These are phyloP conservation scores for Limanda limanda DNA, from an alignment of 2,113 vertebrate species.

Conservation along the genomic window DNA sequence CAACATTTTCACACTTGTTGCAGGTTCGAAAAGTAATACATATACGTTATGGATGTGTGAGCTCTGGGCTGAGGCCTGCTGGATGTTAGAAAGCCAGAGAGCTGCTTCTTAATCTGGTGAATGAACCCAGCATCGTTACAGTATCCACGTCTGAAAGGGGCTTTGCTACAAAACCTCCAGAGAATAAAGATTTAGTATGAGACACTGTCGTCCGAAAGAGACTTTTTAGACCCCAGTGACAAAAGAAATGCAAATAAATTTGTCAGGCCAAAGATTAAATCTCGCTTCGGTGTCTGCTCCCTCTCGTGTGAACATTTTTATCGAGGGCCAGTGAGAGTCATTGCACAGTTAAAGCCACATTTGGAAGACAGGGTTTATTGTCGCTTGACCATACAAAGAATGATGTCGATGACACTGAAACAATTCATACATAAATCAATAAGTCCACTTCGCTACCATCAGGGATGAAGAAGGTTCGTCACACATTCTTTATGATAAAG, in stretches of 20 bases:
- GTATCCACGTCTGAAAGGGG: background rate
- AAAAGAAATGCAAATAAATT: background rate
- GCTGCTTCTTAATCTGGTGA: background rate
- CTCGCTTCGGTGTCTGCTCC: background rate
- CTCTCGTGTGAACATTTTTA: conserved; percentile 2
- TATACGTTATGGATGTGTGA: no score
- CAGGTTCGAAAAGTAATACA: no score
- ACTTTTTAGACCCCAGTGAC: background rate
- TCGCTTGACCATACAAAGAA: conserved; percentile 7
- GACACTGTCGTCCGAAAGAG: background rate
- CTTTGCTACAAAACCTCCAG: background rate
- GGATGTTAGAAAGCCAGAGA: no score
- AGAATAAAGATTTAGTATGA: no score
- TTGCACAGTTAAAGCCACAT: conserved; percentile 1
- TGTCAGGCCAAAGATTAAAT: conserved; percentile 15
- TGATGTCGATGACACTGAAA: conserved; percentile 12
- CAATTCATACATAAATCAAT: conserved; percentile 11
- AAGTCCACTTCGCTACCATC: background rate
- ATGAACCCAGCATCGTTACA: background rate
- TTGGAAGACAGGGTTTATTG: conserved; percentile 7
- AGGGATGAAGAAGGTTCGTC: background rate
- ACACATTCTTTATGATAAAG: conserved; percentile 1
- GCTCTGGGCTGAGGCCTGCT: no score
- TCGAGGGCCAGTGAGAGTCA: background rate
- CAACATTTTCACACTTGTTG: no score